These are phyloP conservation scores for Melanotaenia parkinsoni DNA, from an alignment of 2,797 vertebrate genomes.

Conservation along the genomic window DNA sequence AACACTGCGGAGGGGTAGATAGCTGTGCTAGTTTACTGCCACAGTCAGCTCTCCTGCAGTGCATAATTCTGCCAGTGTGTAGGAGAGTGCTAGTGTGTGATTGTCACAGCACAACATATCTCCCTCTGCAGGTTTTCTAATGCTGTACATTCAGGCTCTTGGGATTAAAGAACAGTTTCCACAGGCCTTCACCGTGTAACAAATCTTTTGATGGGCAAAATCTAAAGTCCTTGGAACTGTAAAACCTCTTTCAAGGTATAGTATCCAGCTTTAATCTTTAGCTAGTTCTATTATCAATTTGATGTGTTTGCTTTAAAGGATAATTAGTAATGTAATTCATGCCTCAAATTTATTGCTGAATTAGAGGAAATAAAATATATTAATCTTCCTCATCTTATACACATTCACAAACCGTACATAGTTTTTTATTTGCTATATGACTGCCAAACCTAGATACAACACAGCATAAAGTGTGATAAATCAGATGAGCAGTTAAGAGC, in stretches of 20 bases:
- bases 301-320: slow-evolving; percentile 8
- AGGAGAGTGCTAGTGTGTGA: slow-evolving; percentile 17
- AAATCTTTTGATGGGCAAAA: slow-evolving; percentile 61
- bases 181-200: slow-evolving; percentile 59
- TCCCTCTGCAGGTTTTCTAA: slow-evolving; percentile 24
- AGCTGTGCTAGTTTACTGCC: slow-evolving; percentile 53
- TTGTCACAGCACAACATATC: slow-evolving; percentile 21
- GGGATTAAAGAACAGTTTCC: slow-evolving; percentile 63
- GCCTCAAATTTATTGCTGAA: slow-evolving; percentile 9
- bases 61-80: slow-evolving; percentile 47
- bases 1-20: slow-evolving; percentile 50
- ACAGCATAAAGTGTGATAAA: slow-evolving; percentile 5
- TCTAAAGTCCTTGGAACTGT: slow-evolving; percentile 53
- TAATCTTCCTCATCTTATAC: not conserved
- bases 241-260: slow-evolving; percentile 49
- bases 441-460: not conserved
- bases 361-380: not conserved
- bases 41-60: slow-evolving; percentile 44
- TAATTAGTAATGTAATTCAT: not conserved
- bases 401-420: not conserved
- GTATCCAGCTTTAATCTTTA: slow-evolving; percentile 30
- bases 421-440: not conserved
- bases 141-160: slow-evolving; percentile 31
- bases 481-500: not conserved
- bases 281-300: slow-evolving; percentile 13